These are phyloP conservation scores for Gortyna flavago DNA, from an alignment of 2,888 invertebrate species.

Conservation along the genomic window DNA sequence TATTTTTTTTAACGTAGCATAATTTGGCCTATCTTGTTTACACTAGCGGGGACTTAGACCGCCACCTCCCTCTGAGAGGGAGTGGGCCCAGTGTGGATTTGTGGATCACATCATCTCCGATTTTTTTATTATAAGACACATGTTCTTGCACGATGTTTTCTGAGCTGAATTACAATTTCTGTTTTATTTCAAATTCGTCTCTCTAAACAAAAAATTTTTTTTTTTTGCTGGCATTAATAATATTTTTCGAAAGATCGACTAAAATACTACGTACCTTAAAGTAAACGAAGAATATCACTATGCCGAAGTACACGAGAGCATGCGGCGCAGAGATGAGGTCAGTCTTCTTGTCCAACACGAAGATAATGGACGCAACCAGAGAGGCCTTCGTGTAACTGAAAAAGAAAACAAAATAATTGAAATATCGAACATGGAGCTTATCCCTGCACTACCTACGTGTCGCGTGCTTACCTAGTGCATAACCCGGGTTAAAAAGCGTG, in stretches of 20 bases:
- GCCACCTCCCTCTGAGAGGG: neutral
- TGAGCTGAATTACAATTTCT: neutral
- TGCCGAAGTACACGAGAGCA: slow-evolving; percentile 98
- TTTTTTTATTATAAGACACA: neutral
- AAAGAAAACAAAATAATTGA: slow-evolving; percentile 63
- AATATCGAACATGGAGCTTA: neutral
- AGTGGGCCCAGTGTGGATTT: neutral
- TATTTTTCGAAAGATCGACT: slow-evolving; percentile 2
- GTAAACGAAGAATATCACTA: slow-evolving; percentile 99
- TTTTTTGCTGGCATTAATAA: too few species aligned
- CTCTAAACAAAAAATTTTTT: neutral
- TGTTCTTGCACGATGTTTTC: too few species aligned
- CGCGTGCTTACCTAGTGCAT: slow-evolving; percentile 22
- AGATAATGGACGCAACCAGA: slow-evolving; percentile 97
- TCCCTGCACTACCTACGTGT: slow-evolving; percentile 3
- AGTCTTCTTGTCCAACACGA: slow-evolving; percentile 99
- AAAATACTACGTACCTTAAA: slow-evolving; percentile 92
- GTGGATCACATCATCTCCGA: neutral
- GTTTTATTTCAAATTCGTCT: neutral
- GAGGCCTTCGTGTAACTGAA: slow-evolving; percentile 99
- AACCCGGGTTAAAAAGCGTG: slow-evolving; percentile 23
- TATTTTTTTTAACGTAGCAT: too few species aligned
- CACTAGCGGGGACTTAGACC: neutral
- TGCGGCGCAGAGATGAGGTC: slow-evolving; percentile 99
- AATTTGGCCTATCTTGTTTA: neutral